phyloP scores from a whole-genome alignment of 1,140 invertebrate species.

The Ostrea denselamellosa region DNA sequence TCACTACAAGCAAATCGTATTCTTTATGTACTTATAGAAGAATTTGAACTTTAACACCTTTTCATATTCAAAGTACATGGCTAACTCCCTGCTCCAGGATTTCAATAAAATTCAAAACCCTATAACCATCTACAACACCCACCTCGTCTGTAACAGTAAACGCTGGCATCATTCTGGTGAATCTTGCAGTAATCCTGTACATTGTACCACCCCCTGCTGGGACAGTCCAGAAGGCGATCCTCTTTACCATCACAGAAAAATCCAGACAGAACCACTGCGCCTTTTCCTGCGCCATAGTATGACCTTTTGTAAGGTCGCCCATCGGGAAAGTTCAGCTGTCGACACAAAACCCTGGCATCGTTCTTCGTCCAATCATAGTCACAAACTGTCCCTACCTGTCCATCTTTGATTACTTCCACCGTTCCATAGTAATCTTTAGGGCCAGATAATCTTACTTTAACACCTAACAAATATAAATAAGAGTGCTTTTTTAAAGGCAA shows the following conservation, averaged over 20 bases:
- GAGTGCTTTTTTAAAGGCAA: too few species aligned
- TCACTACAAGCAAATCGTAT: constrained; percentile 52
- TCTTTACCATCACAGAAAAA: constrained; percentile 67
- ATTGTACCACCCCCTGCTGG: constrained; percentile 64
- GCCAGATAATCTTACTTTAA: constrained; percentile 53
- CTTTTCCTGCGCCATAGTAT: constrained; percentile 52
- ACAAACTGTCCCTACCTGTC: constrained; percentile 70
- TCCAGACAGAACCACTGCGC: constrained; percentile 62
- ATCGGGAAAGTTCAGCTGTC: constrained; percentile 67
- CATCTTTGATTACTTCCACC: constrained; percentile 70
- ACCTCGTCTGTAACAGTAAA: constrained; percentile 66
- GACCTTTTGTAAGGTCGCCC: constrained; percentile 59
- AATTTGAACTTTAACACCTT: too few species aligned
- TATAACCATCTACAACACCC: neutral
- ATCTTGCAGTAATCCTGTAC: constrained; percentile 55
- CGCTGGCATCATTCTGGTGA: constrained; percentile 65
- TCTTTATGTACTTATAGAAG: too few species aligned
- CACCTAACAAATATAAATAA: constrained; percentile 29
- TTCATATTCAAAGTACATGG: too few species aligned
- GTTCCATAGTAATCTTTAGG: constrained; percentile 79
- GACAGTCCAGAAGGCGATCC: constrained; percentile 60
- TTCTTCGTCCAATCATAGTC: constrained; percentile 66
- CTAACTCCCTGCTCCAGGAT: too few species aligned
- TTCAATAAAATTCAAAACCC: too few species aligned
- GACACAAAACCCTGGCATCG: constrained; percentile 70